Evolutionary conservation across 1,140 invertebrate species (phyloP).

Genomic region (Mizuhopecten yessoensis): DNA sequence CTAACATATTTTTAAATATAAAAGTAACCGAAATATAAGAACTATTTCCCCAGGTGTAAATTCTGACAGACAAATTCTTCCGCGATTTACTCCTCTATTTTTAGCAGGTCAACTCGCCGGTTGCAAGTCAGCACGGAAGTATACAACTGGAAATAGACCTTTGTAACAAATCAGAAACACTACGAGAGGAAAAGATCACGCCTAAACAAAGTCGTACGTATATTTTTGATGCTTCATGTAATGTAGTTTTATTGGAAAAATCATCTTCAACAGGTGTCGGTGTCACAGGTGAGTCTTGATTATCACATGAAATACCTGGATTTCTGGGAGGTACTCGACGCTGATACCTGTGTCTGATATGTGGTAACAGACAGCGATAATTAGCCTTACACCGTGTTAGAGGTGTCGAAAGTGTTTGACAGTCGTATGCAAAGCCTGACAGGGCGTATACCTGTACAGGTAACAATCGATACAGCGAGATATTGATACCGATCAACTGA

Average conservation of each 20-base stretch:
- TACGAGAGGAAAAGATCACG: not conserved
- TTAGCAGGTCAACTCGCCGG: constrained; percentile 59
- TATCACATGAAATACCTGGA: constrained; percentile 25
- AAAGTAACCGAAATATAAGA: no score
- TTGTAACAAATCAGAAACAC: not conserved
- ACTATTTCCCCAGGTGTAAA: constrained; percentile 55
- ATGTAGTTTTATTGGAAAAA: not conserved
- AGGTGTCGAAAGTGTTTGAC: not conserved
- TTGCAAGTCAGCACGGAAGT: constrained; percentile 50
- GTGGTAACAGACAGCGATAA: not conserved
- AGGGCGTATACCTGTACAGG: constrained; percentile 36
- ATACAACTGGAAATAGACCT: constrained; percentile 42
- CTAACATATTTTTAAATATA: no score
- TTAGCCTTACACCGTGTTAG: not conserved
- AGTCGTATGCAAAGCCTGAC: not conserved
- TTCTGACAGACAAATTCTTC: constrained; percentile 43
- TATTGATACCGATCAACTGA: constrained; percentile 22
- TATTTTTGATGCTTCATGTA: not conserved
- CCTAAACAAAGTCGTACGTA: not conserved
- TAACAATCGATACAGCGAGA: constrained; percentile 4
- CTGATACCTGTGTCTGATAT: constrained; percentile 5
- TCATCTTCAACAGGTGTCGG: not conserved
- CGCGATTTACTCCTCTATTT: constrained; percentile 55
- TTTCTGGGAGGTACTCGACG: constrained; percentile 31
- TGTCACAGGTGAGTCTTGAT: not conserved